Conservation (phyloP, 1,140 invertebrate species). For the Brachionus asplanchnoidis region DNA sequence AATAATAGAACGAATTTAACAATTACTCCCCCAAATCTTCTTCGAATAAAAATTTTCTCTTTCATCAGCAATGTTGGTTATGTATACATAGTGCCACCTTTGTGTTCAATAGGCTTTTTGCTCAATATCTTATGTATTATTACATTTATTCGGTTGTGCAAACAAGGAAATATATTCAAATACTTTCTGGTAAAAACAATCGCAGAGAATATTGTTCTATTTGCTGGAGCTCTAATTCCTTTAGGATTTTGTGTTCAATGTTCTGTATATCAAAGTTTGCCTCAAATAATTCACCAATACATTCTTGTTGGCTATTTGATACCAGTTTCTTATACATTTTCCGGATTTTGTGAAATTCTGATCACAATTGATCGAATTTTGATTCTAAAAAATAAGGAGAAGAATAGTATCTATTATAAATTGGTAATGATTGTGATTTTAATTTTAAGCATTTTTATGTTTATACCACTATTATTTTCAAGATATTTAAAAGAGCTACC, state of each 20-base stretch:
- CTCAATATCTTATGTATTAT: not conserved
- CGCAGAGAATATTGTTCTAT: not conserved
- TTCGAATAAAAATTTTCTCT: no score
- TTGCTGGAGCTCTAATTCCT: not conserved
- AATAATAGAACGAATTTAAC: no score
- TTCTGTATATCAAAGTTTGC: not conserved
- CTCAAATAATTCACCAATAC: not conserved
- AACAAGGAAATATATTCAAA: conserved; percentile 10
- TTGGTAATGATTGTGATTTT: not conserved
- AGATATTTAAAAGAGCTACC: not conserved
- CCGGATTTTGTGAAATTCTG: not conserved
- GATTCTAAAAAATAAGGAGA: not conserved
- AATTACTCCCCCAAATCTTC: no score
- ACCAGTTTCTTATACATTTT: not conserved
- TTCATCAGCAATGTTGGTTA: not conserved
- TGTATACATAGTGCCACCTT: not conserved
- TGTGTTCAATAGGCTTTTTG: conserved; percentile 4
- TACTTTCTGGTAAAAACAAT: not conserved
- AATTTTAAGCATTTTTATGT: not conserved
- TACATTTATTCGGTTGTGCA: not conserved
- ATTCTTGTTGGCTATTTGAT: not conserved
- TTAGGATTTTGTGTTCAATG: not conserved
- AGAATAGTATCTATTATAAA: not conserved
- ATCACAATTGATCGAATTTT: not conserved
- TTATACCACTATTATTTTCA: not conserved